These are phyloP conservation scores for Cephus pygmeus DNA, from an alignment of 2,888 invertebrate genomes.

Conservation along the genomic window DNA sequence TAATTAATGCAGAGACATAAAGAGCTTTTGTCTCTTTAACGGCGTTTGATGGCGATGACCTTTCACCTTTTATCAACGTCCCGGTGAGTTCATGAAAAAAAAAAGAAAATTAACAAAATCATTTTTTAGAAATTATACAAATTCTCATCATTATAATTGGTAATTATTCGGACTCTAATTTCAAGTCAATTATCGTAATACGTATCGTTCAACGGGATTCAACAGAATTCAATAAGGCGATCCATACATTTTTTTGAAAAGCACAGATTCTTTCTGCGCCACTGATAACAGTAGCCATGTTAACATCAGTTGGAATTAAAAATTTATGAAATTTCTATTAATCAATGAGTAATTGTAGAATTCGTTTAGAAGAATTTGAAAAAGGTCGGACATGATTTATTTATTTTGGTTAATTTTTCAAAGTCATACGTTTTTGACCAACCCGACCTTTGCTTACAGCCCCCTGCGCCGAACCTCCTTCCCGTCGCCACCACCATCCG, in stretches of 20 bases:
- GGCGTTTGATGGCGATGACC: slow-evolving; percentile 33
- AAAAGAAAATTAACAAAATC: neutral
- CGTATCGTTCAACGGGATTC: neutral
- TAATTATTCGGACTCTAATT: neutral
- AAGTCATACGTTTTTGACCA: neutral
- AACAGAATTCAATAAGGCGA: too few relatives aligned
- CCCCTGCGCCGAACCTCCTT: neutral
- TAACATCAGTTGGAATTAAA: neutral
- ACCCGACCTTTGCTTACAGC: neutral
- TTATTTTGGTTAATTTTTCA: neutral
- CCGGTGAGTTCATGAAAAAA: neutral
- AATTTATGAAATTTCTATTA: neutral
- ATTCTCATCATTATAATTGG: neutral
- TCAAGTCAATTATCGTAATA: neutral
- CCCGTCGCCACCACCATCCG: slow-evolving; percentile 9
- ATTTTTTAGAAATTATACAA: neutral
- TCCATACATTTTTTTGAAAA: neutral
- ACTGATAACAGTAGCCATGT: too few relatives aligned
- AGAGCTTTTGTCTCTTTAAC: slow-evolving; percentile 29
- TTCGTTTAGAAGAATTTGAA: neutral
- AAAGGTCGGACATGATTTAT: neutral
- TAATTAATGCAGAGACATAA: neutral
- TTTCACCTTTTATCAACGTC: neutral
- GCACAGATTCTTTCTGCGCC: neutral
- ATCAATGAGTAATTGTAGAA: neutral